These are phyloP conservation scores for Dendrocopos noguchii DNA, from an alignment of 2,113 vertebrate genomes.

Conservation along the genomic window DNA sequence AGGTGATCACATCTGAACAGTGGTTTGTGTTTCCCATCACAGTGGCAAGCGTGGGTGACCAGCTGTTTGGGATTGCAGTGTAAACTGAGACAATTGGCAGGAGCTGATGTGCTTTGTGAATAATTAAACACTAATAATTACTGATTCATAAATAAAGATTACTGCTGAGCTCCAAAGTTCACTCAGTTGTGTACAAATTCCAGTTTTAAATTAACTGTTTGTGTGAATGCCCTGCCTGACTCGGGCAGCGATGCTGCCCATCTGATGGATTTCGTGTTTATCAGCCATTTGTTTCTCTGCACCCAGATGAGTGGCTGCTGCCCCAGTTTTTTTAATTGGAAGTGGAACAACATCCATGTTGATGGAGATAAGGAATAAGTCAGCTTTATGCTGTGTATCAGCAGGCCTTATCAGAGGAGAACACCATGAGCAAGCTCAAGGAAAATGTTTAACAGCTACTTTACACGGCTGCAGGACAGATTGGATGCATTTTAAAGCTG, in stretches of 20 bases:
- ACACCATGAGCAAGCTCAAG: slow-evolving; percentile 36
- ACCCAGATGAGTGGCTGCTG: slow-evolving; percentile 53
- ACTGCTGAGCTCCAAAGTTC: background rate
- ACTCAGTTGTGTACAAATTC: background rate
- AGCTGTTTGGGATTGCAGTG: background rate
- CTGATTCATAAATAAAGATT: background rate
- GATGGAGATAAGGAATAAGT: slow-evolving; percentile 61
- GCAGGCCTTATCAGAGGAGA: slow-evolving; percentile 42
- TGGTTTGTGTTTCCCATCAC: background rate
- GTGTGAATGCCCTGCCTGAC: background rate
- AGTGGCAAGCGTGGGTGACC: background rate
- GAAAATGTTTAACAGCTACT: slow-evolving; percentile 58
- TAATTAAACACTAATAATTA: background rate
- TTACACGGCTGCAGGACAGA: slow-evolving; percentile 63
- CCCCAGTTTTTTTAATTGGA: slow-evolving; percentile 65
- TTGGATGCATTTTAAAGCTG: slow-evolving; percentile 68
- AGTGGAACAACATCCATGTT: slow-evolving; percentile 33
- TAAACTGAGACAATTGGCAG: background rate
- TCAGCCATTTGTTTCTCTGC: slow-evolving; percentile 45
- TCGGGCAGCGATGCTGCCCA: background rate
- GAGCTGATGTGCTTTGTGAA: background rate
- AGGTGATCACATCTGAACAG: rapidly evolving
- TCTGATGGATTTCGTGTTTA: slow-evolving; percentile 45
- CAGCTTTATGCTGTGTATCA: slow-evolving; percentile 38
- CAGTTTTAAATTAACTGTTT: background rate